phyloP scores from a whole-genome alignment of 2,113 vertebrate species.

The Cyphomyrus plagiostoma region DNA sequence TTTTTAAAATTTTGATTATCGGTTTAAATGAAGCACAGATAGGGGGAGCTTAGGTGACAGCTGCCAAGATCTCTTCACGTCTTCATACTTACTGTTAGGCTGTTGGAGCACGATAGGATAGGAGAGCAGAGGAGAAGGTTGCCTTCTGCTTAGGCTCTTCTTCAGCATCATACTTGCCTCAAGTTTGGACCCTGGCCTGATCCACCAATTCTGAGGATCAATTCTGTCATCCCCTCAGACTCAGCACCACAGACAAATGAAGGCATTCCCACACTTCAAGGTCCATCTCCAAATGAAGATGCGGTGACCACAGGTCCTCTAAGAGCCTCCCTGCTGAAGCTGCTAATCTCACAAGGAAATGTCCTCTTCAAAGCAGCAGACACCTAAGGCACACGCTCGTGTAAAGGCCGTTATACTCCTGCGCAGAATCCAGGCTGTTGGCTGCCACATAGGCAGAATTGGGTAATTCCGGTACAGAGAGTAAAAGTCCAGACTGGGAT shows the following conservation, averaged over 20 bases:
- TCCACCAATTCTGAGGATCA: not conserved
- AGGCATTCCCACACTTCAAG: not conserved
- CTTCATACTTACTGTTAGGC: not conserved
- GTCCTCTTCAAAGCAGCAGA: not conserved
- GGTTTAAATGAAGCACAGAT: not conserved
- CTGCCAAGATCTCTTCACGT: not conserved
- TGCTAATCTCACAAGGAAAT: not conserved
- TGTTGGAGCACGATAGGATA: not conserved
- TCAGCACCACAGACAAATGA: not conserved
- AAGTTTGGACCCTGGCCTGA: not conserved
- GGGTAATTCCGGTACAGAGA: too few relatives aligned
- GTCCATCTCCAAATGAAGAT: not conserved
- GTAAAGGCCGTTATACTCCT: not conserved
- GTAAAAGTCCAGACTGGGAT: too few relatives aligned
- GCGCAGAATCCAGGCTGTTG: not conserved
- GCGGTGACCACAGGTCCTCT: not conserved
- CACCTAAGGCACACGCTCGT: not conserved
- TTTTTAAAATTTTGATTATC: not conserved
- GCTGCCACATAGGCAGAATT: too few relatives aligned
- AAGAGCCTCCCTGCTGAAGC: not conserved
- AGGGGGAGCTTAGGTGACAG: not conserved
- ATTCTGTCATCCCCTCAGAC: not conserved
- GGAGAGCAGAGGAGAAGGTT: not conserved
- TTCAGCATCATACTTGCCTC: not conserved
- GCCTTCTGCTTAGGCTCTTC: not conserved